Percentiles rank a stretch among this genome's conserved stretches.
Conservation (phyloP, 2,797 vertebrate species). For the Platalea minor region DNA sequence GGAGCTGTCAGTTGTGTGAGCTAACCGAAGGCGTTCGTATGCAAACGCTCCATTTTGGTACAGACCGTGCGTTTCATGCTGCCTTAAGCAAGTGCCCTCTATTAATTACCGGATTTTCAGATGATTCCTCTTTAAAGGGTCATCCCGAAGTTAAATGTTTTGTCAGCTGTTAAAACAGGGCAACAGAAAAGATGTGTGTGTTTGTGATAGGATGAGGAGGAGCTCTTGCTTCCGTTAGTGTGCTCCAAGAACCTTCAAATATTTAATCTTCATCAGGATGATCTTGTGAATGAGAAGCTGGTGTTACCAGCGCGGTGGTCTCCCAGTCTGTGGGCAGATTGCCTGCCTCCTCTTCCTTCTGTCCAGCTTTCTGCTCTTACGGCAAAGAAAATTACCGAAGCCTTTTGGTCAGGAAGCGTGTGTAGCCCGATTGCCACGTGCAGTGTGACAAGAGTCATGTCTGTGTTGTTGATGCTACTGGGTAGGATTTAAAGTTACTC, state of each 20-base stretch:
- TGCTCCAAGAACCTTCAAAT: background rate
- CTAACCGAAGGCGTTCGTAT: background rate
- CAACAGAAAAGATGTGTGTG: background rate
- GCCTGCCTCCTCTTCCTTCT: background rate
- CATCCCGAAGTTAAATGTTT: background rate
- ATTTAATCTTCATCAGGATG: background rate
- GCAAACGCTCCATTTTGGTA: background rate
- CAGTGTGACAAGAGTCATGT: background rate
- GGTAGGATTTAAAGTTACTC: background rate
- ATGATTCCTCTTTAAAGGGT: background rate
- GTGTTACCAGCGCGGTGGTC: background rate
- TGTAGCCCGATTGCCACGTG: background rate
- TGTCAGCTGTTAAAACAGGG: background rate
- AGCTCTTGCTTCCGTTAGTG: rapidly evolving
- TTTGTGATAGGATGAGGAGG: background rate
- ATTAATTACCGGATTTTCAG: background rate
- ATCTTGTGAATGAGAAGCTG: background rate
- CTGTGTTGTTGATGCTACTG: background rate
- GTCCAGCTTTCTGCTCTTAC: background rate
- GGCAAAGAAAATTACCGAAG: background rate
- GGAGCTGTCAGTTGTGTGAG: background rate
- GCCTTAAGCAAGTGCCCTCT: background rate
- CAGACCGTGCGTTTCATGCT: background rate
- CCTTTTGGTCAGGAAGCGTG: background rate
- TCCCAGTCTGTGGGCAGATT: background rate